Conservation (phyloP, 2,888 invertebrate species). For the Hofmannophila pseudospretella region DNA sequence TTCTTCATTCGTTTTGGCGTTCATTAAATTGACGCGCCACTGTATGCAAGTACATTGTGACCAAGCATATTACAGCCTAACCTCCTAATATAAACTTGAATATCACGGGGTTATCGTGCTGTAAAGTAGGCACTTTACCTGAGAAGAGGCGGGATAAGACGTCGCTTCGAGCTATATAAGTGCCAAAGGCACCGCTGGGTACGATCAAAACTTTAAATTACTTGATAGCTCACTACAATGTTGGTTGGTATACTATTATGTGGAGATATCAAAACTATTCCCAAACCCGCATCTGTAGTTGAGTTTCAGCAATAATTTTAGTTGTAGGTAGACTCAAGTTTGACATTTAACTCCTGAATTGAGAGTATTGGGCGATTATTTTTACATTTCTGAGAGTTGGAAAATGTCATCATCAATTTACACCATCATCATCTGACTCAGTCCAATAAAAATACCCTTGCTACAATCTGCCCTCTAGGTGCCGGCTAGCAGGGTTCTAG, state of each 20-base stretch:
- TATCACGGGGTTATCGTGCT: slow-evolving; percentile 16
- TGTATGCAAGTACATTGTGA: too few species aligned
- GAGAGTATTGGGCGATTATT: too few species aligned
- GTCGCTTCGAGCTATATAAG: slow-evolving; percentile 17
- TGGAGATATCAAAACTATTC: slow-evolving; percentile 6
- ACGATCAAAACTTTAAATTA: slow-evolving; percentile 35
- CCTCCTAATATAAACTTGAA: slow-evolving; percentile 17
- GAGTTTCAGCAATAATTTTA: slow-evolving; percentile 4
- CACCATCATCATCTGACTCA: too few species aligned
- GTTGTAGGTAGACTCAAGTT: background rate
- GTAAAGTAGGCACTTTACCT: slow-evolving; percentile 14
- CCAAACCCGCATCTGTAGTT: slow-evolving; percentile 3
- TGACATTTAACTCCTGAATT: too few species aligned
- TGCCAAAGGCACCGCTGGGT: slow-evolving; percentile 16
- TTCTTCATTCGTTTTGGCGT: too few species aligned
- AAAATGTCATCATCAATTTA: too few species aligned
- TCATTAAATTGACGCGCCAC: too few species aligned
- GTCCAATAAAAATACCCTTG: too few species aligned
- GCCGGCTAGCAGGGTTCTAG: too few species aligned
- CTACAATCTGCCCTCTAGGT: too few species aligned
- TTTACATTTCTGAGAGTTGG: too few species aligned
- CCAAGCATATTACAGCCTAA: slow-evolving; percentile 4
- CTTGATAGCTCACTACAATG: slow-evolving; percentile 23
- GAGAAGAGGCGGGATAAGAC: slow-evolving; percentile 16
- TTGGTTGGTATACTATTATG: slow-evolving; percentile 3